phyloP scores from a whole-genome alignment of 2,888 invertebrate genomes.

The Stegana nigrithorax region DNA sequence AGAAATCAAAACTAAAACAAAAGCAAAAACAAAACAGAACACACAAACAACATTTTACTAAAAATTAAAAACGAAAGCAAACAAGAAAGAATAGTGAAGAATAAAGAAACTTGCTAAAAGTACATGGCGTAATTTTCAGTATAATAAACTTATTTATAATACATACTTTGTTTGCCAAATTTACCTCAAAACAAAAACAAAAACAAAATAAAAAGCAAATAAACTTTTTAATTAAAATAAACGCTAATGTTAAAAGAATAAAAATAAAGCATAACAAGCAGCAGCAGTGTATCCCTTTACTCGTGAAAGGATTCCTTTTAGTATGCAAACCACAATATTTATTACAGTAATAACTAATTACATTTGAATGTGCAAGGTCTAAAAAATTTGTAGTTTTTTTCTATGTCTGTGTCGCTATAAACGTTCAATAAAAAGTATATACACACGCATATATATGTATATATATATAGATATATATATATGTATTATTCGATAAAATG shows the following conservation, averaged over 20 bases:
- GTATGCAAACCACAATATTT: too few species aligned
- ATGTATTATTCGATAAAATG: slow-evolving; percentile 15
- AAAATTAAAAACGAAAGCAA: neutral
- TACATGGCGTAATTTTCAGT: too few species aligned
- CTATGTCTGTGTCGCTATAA: slow-evolving; percentile 10
- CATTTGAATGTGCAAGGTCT: slow-evolving; percentile 23
- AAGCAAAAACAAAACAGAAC: slow-evolving; percentile 28
- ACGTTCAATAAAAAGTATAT: slow-evolving; percentile 4
- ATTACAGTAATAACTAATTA: slow-evolving; percentile 12
- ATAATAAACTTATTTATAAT: too few species aligned
- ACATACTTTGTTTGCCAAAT: slow-evolving; percentile 65
- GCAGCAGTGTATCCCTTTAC: too few species aligned
- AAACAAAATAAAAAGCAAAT: slow-evolving; percentile 33
- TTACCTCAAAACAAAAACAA: slow-evolving; percentile 61
- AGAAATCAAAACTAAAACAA: slow-evolving; percentile 28
- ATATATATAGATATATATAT: slow-evolving; percentile 19
- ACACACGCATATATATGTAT: too few species aligned
- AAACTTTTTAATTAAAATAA: slow-evolving; percentile 12
- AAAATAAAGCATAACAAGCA: slow-evolving; percentile 16
- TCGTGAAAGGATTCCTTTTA: too few species aligned
- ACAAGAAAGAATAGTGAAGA: neutral
- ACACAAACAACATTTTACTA: slow-evolving; percentile 28
- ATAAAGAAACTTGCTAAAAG: neutral
- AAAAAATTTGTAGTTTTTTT: neutral
- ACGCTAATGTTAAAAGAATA: slow-evolving; percentile 18